phyloP scores from a whole-genome alignment of 2,797 vertebrate species.

The Ceryle rudis region DNA sequence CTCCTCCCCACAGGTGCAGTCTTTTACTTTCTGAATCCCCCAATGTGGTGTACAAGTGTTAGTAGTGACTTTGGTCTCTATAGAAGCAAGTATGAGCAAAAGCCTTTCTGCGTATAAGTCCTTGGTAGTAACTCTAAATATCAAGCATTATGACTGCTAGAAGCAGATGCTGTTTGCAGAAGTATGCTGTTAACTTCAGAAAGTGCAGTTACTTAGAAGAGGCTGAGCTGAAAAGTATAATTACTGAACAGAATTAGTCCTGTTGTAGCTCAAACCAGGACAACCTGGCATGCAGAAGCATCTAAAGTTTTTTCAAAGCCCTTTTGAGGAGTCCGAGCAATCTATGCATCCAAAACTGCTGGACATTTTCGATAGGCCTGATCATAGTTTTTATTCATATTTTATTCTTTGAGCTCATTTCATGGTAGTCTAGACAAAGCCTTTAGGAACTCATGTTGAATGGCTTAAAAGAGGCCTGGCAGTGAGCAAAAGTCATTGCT shows the following conservation, averaged over 20 bases:
- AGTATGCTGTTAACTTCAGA: not conserved
- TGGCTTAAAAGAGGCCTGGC: not conserved
- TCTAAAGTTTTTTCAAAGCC: not conserved
- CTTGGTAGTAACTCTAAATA: not conserved
- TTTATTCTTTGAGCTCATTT: not conserved
- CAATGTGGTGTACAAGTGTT: too few species aligned
- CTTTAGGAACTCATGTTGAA: not conserved
- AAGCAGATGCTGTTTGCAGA: not conserved
- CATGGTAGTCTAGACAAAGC: not conserved
- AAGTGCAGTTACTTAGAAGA: not conserved
- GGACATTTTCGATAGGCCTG: not conserved
- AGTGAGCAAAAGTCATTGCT: accelerated
- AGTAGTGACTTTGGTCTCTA: not conserved
- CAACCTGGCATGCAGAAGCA: not conserved
- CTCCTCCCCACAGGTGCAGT: not conserved
- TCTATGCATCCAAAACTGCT: not conserved
- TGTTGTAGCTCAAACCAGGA: not conserved
- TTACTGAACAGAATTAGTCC: not conserved
- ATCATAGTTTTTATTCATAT: not conserved
- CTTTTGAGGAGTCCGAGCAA: not conserved
- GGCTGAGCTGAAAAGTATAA: not conserved
- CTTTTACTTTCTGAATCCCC: too few species aligned
- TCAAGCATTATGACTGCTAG: not conserved
- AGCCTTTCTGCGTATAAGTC: not conserved
- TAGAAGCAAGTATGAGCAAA: not conserved